Base-by-base conservation (phyloP, 1,140 invertebrate species). In the Heliconius congener region DNA sequence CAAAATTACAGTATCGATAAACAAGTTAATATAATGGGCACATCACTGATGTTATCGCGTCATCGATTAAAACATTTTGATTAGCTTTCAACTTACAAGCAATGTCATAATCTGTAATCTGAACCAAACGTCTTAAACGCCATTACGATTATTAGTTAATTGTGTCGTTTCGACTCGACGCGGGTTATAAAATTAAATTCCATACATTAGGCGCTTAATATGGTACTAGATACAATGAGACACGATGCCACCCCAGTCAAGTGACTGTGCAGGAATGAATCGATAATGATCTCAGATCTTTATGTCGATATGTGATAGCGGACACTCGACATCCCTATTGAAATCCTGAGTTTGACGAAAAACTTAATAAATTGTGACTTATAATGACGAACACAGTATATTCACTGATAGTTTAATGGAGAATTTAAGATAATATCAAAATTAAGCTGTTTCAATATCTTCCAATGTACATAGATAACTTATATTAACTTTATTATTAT, bases 31-130 rank as follows among this genome's bases (percentile, higher is more conserved):
- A 72, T 77, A 81, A 77, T 77, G 73, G 57, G 73, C 76, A 82
- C 90, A 90, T 81, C 88, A 88, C 91, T 92, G 86, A 79, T 82
- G 84, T 91, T 91, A 94, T 93, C 91, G 90, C 87, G 85, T 93
- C 90, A 93, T 93, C 91, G 93, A 93, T 94, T 93, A 93, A 94
- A 94, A 94, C 93, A 94, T 94, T 94, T 94, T 94, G 91, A 94
- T 94, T 94, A 94, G 92, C 93, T 94, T 93, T 94, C 93, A 92
- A 93, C 90, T 93, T 91, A 93, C 89, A 88, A 87, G 87, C 87
- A 88, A 92, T 93, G 92, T 93, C 90, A 93, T 91, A 90, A 88
- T 91, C 86, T 89, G 84, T 84, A 85, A 88, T 85, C 85, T 85
- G 78, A 89, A 84, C 82, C 79, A 87, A 91, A 93, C 85, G 89